phyloP scores from a whole-genome alignment of 2,888 invertebrate species.

The Drosophila incognita region DNA sequence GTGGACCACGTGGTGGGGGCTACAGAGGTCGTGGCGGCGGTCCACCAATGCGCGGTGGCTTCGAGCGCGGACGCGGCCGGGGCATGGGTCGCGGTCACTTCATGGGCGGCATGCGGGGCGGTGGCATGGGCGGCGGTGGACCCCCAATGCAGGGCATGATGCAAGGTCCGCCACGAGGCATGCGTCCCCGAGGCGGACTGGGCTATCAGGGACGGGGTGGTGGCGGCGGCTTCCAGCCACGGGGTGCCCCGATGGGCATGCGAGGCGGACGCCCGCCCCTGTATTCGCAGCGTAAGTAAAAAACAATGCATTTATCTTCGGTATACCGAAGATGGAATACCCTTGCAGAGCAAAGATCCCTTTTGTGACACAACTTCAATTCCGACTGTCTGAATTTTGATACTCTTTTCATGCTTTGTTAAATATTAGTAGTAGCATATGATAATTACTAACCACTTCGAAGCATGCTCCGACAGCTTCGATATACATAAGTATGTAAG shows the following conservation, averaged over 20 bases:
- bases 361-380: not conserved
- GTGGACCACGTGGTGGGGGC: conserved; percentile 82
- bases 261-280: conserved; percentile 83
- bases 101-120: conserved; percentile 82
- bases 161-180: conserved; percentile 78
- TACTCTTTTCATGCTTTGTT: not conserved
- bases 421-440: not conserved
- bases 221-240: conserved; percentile 74
- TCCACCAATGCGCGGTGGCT: conserved; percentile 83
- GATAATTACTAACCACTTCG: not conserved
- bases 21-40: conserved; percentile 83
- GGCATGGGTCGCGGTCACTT: conserved; percentile 85
- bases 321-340: not conserved
- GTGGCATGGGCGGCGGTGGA: conserved; percentile 79
- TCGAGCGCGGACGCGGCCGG: conserved; percentile 84
- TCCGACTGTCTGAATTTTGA: not conserved
- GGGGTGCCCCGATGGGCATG: conserved; percentile 84
- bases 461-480: not conserved
- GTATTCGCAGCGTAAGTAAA: conserved; percentile 83
- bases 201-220: conserved; percentile 82
- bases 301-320: not conserved
- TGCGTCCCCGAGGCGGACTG: conserved; percentile 81
- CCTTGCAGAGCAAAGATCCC: not conserved
- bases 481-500: not conserved
- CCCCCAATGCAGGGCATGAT: conserved; percentile 81